These are phyloP conservation scores for Drosophila lowei DNA, from an alignment of 1,140 invertebrate genomes.

Conservation along the genomic window DNA sequence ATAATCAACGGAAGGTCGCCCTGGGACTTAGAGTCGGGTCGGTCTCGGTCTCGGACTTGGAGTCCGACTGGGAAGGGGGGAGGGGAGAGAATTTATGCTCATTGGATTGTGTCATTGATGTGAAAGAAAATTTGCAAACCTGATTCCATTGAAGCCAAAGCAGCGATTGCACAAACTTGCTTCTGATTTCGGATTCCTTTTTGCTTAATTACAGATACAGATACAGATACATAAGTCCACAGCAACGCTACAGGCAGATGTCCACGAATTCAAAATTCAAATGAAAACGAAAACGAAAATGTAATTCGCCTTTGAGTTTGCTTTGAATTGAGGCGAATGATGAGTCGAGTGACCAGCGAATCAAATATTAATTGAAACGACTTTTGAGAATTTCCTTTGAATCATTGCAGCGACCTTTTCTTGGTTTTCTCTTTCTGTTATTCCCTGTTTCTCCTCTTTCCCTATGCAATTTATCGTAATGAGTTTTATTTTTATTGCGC, in stretches of 20 bases:
- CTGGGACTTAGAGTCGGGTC: background rate
- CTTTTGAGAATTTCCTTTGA: constrained; percentile 66
- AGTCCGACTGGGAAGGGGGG: no score
- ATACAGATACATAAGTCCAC: background rate
- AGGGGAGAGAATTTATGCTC: constrained; percentile 35
- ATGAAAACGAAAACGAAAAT: constrained; percentile 52
- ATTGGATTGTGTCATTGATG: constrained; percentile 49
- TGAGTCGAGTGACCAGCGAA: constrained; percentile 32
- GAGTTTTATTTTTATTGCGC: constrained; percentile 68
- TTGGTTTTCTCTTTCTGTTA: constrained; percentile 7
- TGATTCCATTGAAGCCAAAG: constrained; percentile 52
- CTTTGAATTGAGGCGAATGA: constrained; percentile 14
- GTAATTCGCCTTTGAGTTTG: constrained; percentile 22
- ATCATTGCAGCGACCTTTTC: constrained; percentile 57
- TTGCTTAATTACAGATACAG: constrained; percentile 37
- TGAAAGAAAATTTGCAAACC: constrained; percentile 66
- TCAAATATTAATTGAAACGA: constrained; percentile 43
- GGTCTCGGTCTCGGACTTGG: constrained; percentile 5
- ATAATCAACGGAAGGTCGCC: constrained; percentile 62
- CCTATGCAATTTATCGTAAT: constrained; percentile 55
- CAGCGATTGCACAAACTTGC: constrained; percentile 41
- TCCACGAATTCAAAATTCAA: constrained; percentile 27
- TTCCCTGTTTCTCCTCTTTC: constrained; percentile 2
- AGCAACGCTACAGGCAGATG: background rate
- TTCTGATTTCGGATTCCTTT: constrained; percentile 37